Conservation (phyloP, 1,140 invertebrate species). For the Trypoxylus dichotomus region DNA sequence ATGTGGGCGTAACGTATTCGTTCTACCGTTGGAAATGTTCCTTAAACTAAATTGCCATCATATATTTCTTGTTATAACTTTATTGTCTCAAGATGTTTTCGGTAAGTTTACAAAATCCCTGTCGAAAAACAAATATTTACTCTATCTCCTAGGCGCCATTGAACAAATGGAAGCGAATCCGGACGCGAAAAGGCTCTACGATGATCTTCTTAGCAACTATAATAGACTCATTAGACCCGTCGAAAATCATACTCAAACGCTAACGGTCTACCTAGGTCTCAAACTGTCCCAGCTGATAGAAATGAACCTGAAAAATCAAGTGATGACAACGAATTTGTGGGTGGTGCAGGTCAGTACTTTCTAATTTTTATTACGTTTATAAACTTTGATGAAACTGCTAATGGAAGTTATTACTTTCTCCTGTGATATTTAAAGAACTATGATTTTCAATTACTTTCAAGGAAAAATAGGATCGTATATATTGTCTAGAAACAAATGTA, state of each 20-base stretch:
- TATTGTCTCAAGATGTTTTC: neutral
- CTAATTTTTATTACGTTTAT: neutral
- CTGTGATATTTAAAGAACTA: too few relatives aligned
- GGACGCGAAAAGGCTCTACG: conserved; percentile 87
- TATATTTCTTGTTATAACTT: neutral
- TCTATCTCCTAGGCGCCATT: conserved; percentile 48
- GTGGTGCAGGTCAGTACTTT: conserved; percentile 75
- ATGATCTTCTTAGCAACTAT: conserved; percentile 92
- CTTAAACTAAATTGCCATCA: neutral
- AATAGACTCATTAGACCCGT: conserved; percentile 96
- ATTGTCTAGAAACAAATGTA: too few relatives aligned
- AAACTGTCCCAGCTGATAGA: conserved; percentile 96
- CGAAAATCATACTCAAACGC: conserved; percentile 88
- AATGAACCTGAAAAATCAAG: conserved; percentile 92
- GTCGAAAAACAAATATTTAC: too few relatives aligned
- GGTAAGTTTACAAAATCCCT: neutral
- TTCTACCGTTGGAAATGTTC: neutral
- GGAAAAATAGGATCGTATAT: too few relatives aligned
- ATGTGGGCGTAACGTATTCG: conserved; percentile 11
- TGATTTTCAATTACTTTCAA: too few relatives aligned
- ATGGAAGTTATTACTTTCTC: too few relatives aligned
- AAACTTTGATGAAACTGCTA: too few relatives aligned
- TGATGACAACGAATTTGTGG: conserved; percentile 96
- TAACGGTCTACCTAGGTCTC: conserved; percentile 88
- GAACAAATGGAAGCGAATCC: conserved; percentile 79